Evolutionary conservation across 2,797 vertebrate genomes (phyloP), one percentile per base, ranked within the genome.

Genomic region (Gobio occitaniae): DNA sequence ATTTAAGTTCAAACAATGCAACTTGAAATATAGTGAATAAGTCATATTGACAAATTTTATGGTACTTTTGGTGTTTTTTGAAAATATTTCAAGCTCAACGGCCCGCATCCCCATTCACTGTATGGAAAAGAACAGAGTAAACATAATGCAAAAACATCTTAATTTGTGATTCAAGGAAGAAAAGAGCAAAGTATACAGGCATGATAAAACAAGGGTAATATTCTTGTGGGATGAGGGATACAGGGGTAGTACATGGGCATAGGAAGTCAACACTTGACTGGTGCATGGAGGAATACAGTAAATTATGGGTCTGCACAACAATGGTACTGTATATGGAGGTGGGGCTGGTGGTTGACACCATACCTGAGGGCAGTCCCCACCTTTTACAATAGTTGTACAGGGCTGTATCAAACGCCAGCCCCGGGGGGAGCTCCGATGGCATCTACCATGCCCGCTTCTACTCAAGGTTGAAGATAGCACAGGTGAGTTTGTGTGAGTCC

Each of bases 361-460:
- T 95, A 95, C 94, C 95, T 95, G 94, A 95, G 90, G 91, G 93
- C 91, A 94, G 93, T 94, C 93, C 95, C 95, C 95, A 96, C 95
- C 95, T 96, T 95, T 96, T 92, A 94, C 91, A 93, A 92, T 90
- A 89, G 94, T 78, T 84, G 90, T 86, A 84, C 86, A 78, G 88
- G 90, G 93, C 91, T 94, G 94, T 92, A 93, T 94, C 92, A 91
- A 92, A 86, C 94, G 94, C 91, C 93, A 94, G 86, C 94, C 93
- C 90, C 94, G 91, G 75, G 95, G 95, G 88, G 95, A 95, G 87
- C 93, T 94, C 89, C 94, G 93, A 93, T 95, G 91, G 85, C 83
- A 84, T 93, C 94, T 95, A 92, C 93, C 92, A 90, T 94, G 93
- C 90, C 93, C 95, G 44, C 94, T 94, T 90, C 93, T 95, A 94